These are phyloP conservation scores for Agapostemon virescens DNA, from an alignment of 2,888 invertebrate species.

Conservation along the genomic window DNA sequence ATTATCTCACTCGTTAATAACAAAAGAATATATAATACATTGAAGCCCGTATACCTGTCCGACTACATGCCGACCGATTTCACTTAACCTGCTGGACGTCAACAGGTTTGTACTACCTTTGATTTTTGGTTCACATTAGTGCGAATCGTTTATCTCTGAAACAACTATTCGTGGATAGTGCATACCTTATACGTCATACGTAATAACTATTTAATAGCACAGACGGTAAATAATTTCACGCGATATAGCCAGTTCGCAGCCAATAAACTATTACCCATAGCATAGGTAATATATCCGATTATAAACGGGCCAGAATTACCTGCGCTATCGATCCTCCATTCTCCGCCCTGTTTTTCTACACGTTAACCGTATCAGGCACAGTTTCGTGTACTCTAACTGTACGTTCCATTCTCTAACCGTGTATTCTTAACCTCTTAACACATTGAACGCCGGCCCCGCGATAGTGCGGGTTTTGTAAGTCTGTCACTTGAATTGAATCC, in stretches of 20 bases:
- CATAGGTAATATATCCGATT: background rate
- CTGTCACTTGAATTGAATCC: too few species aligned
- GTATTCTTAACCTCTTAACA: too few species aligned
- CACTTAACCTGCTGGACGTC: background rate
- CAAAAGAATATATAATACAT: background rate
- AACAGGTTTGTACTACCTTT: background rate
- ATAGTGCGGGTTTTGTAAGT: too few species aligned
- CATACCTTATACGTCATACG: background rate
- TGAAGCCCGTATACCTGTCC: background rate
- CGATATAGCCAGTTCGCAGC: too few species aligned
- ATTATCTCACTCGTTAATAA: background rate
- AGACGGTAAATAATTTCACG: background rate
- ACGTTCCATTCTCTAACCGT: background rate
- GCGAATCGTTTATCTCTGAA: background rate
- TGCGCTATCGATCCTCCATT: background rate
- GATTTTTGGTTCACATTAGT: background rate
- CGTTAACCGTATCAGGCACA: background rate
- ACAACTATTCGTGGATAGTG: background rate
- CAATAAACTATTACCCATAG: too few species aligned
- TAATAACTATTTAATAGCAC: background rate
- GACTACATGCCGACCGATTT: background rate
- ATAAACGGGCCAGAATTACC: background rate
- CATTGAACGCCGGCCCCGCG: too few species aligned
- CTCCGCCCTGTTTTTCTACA: background rate
- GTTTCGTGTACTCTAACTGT: background rate